These are phyloP conservation scores for Steinernema khuongi DNA, from an alignment of 1,140 invertebrate species.

Conservation along the genomic window DNA sequence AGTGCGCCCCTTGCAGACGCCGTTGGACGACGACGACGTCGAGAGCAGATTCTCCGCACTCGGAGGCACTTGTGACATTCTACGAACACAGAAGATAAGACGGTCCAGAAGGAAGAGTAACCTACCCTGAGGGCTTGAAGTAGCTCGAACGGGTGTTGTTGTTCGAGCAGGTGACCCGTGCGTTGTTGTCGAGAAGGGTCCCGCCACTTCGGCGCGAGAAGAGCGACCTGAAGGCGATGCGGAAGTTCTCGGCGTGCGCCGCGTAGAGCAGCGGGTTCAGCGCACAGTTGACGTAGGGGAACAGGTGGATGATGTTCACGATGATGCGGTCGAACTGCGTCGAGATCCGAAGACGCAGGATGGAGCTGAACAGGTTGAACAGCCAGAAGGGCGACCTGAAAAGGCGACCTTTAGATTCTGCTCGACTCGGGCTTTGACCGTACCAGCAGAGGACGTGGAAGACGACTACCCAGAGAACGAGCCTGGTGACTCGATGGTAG, in stretches of 20 bases:
- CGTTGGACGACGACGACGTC: constrained; percentile 7
- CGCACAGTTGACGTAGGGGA: constrained; percentile 58
- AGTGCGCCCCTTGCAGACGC: not conserved
- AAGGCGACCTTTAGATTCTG: not conserved
- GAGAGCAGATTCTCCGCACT: constrained; percentile 6
- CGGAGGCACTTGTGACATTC: not conserved
- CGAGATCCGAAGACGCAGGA: constrained; percentile 52
- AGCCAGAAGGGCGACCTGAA: constrained; percentile 58
- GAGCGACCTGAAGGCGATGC: constrained; percentile 51
- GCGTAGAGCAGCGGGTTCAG: constrained; percentile 56
- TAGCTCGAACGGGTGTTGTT: constrained; percentile 14
- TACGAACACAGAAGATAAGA: not conserved
- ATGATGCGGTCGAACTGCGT: constrained; percentile 56
- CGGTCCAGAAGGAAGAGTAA: not conserved
- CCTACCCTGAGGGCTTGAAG: constrained; percentile 1
- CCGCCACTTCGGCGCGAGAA: constrained; percentile 29
- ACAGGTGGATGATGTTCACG: constrained; percentile 57
- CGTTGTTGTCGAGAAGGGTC: not conserved
- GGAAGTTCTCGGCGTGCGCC: constrained; percentile 54
- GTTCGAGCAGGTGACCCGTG: not conserved
- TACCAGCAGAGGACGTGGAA: constrained; percentile 58
- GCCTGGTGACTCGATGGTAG: constrained; percentile 54
- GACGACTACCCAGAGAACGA: constrained; percentile 57
- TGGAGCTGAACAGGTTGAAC: constrained; percentile 56
- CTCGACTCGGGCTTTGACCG: not conserved